These are phyloP conservation scores for Atethmia centrago DNA, from an alignment of 2,888 invertebrate genomes.

Conservation along the genomic window DNA sequence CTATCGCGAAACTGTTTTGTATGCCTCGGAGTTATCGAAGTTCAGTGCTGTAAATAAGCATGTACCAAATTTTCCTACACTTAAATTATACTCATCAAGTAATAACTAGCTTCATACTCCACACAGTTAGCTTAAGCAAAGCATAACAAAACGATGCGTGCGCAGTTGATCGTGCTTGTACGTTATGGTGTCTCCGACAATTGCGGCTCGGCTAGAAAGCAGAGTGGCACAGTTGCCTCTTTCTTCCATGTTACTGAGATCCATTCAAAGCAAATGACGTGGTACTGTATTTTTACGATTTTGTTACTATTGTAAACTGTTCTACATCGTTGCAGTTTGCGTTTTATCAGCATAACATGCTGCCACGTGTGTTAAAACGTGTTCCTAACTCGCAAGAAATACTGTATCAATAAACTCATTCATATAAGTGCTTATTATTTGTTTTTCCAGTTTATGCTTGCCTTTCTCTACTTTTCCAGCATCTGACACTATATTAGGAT, in stretches of 20 bases:
- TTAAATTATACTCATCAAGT: neutral
- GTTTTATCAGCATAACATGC: slow-evolving; percentile 21
- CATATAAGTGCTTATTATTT: neutral
- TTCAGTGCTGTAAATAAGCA: neutral
- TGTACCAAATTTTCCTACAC: neutral
- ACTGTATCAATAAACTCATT: neutral
- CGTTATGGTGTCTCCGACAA: slow-evolving; percentile 59
- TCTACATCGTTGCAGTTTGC: no score
- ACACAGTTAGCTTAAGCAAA: slow-evolving; percentile 36
- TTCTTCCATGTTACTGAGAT: slow-evolving; percentile 47
- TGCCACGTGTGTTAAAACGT: neutral
- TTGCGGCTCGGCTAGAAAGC: slow-evolving; percentile 69
- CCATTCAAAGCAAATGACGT: slow-evolving; percentile 12
- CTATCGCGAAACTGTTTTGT: neutral
- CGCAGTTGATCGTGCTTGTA: slow-evolving; percentile 48
- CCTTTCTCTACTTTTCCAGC: neutral
- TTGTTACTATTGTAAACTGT: no score
- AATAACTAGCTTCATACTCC: neutral
- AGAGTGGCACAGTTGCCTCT: slow-evolving; percentile 67
- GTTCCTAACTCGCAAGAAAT: neutral
- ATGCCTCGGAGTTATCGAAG: neutral
- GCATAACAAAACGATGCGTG: slow-evolving; percentile 22
- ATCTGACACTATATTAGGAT: neutral
- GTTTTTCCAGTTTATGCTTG: neutral
- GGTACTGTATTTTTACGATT: neutral